Percentiles rank a stretch among this genome's conserved stretches.
phyloP scores from a whole-genome alignment of 2,797 vertebrate genomes.

The Epinephelus awoara region DNA sequence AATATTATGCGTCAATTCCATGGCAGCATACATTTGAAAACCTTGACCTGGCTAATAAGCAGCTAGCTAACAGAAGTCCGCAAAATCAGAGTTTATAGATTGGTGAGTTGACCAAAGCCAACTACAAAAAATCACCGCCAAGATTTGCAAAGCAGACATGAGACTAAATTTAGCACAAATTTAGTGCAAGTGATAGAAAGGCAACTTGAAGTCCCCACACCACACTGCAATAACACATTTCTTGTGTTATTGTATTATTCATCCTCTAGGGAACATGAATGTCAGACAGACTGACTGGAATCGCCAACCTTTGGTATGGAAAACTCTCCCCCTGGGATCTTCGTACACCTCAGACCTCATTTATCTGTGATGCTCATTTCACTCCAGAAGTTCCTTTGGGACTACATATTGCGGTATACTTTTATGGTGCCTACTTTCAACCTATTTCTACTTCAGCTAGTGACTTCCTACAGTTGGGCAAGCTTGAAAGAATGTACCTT shows the following conservation, averaged over 20 bases:
- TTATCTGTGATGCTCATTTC: not conserved
- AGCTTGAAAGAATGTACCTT: not conserved
- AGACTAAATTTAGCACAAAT: too few species aligned
- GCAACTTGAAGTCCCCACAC: too few species aligned
- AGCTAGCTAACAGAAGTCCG: too few species aligned
- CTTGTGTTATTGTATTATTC: not conserved
- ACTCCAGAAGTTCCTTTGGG: slow-evolving; percentile 1
- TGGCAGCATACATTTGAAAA: not conserved
- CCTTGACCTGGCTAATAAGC: too few species aligned
- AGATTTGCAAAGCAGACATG: too few species aligned
- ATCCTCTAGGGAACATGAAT: not conserved
- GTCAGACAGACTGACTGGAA: not conserved
- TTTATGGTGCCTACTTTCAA: slow-evolving; percentile 19
- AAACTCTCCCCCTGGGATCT: not conserved
- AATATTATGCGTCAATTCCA: too few species aligned
- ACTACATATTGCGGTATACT: slow-evolving; percentile 24
- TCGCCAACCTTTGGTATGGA: not conserved
- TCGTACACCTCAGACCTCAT: not conserved
- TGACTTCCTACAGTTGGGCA: not conserved
- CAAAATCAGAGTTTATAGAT: too few species aligned
- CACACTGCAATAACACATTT: not conserved
- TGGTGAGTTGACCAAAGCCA: too few species aligned
- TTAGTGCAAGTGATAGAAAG: too few species aligned
- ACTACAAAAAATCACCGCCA: too few species aligned
- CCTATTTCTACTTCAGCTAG: not conserved